phyloP scores from a whole-genome alignment of 2,797 vertebrate genomes.

The Cirrhinus molitorella region DNA sequence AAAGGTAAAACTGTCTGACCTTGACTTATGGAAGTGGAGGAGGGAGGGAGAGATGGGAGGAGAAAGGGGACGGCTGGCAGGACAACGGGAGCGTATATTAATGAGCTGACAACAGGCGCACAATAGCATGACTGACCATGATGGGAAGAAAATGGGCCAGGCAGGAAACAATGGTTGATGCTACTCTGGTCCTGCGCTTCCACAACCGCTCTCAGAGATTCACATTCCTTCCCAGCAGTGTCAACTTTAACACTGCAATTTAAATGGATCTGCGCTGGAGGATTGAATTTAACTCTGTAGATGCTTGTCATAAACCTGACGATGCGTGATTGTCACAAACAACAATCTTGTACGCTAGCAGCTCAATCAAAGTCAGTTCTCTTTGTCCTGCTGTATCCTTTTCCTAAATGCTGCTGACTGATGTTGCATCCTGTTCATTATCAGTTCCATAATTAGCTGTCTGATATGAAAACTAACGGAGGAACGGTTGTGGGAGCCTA shows the following conservation, averaged over 20 bases:
- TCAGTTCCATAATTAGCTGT: constrained; percentile 19
- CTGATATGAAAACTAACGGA: background rate
- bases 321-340: background rate
- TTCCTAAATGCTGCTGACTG: background rate
- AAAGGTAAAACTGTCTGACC: constrained; percentile 57
- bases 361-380: background rate
- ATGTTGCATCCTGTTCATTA: constrained; percentile 5
- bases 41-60: constrained; percentile 21
- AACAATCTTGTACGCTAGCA: background rate
- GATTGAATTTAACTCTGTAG: constrained; percentile 2
- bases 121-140: constrained; percentile 53
- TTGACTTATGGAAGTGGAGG: constrained; percentile 52
- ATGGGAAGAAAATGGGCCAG: constrained; percentile 33
- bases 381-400: constrained; percentile 12
- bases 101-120: constrained; percentile 55
- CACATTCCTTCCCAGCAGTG: background rate
- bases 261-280: background rate
- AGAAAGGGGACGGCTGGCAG: constrained; percentile 45
- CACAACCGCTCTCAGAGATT: background rate
- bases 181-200: background rate
- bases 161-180: constrained; percentile 26
- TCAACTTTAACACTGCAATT: background rate
- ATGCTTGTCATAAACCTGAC: background rate
- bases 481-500: background rate
- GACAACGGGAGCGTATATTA: constrained; percentile 53